Conservation (phyloP, 2,113 vertebrate species). For the Blennius ocellaris region DNA sequence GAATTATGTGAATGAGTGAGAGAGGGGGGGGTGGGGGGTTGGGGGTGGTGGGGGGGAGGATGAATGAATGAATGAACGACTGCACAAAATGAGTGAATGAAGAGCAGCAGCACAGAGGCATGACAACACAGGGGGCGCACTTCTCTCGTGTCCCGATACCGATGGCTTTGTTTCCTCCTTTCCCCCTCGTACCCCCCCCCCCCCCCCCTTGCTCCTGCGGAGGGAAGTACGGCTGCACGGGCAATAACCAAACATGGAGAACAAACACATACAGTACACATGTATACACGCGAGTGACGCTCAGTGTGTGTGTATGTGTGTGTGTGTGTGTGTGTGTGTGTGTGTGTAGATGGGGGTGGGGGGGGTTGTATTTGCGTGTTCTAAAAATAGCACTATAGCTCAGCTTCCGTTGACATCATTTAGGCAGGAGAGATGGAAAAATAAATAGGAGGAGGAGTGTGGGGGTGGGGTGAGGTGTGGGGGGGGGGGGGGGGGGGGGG, state of each 20-base stretch:
- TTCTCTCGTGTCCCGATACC: conserved; percentile 27
- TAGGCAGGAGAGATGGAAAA: conserved; percentile 87
- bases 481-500: no score
- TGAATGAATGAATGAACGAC: conserved; percentile 48
- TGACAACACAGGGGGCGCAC: conserved; percentile 25
- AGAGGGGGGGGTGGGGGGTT: conserved; percentile 27
- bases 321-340: conserved; percentile 37
- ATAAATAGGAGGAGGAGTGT: conserved; percentile 80
- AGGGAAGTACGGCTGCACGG: conserved; percentile 58
- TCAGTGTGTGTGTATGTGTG: conserved; percentile 12
- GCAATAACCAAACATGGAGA: conserved; percentile 57
- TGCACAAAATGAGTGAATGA: conserved; percentile 62
- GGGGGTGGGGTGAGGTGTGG: no score
- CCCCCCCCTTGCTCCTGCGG: conserved; percentile 10
- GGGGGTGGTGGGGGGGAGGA: conserved; percentile 53
- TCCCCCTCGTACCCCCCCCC: not conserved
- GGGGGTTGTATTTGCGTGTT: conserved; percentile 16
- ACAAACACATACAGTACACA: conserved; percentile 56
- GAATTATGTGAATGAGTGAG: conserved; percentile 68
- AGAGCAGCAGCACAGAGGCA: conserved; percentile 25
- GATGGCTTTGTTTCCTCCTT: conserved; percentile 31
- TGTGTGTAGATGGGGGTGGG: conserved; percentile 2
- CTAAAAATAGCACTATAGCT: conserved; percentile 87
- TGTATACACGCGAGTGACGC: conserved; percentile 67
- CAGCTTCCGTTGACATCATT: conserved; percentile 88